A percentile compares a stretch with the other conserved stretches of the same genome.
These are phyloP conservation scores for Sphaeramia orbicularis DNA, from an alignment of 2,797 vertebrate species.

Conservation along the genomic window DNA sequence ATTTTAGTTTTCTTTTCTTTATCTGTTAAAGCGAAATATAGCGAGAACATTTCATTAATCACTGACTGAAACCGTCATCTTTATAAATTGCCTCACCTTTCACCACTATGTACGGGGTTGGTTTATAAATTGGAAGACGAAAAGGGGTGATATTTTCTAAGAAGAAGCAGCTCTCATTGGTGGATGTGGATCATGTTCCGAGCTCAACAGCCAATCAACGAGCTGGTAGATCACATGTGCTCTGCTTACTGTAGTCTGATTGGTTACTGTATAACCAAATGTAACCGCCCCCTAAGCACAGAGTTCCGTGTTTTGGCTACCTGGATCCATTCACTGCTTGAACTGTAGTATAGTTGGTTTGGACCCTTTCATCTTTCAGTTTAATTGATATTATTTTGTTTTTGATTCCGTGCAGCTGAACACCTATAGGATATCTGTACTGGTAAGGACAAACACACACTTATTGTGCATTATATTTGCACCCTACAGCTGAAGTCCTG, in stretches of 20 bases:
- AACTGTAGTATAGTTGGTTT: background rate
- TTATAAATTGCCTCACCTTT: background rate
- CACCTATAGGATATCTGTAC: background rate
- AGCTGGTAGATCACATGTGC: conserved; percentile 42
- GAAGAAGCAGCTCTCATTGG: conserved; percentile 45
- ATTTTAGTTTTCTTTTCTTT: too few species aligned
- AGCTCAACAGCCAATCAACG: conserved; percentile 73
- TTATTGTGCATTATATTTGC: background rate
- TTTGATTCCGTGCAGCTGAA: background rate
- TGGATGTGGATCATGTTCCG: conserved; percentile 71
- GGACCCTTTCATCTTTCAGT: rapidly evolving
- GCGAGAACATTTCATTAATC: too few species aligned
- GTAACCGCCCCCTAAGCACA: conserved; percentile 9
- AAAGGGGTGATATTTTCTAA: background rate
- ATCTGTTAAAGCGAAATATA: too few species aligned
- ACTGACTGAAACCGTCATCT: too few species aligned
- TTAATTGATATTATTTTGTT: background rate
- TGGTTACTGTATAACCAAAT: conserved; percentile 46
- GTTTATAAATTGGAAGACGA: too few species aligned
- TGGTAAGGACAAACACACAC: conserved; percentile 48
- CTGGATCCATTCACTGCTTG: background rate
- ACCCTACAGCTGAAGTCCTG: background rate
- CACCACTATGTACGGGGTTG: background rate
- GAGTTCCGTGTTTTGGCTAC: conserved; percentile 39
- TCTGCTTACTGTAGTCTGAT: conserved; percentile 42